Conservation (phyloP, 1,140 invertebrate species). For the Plutomurus gul region DNA sequence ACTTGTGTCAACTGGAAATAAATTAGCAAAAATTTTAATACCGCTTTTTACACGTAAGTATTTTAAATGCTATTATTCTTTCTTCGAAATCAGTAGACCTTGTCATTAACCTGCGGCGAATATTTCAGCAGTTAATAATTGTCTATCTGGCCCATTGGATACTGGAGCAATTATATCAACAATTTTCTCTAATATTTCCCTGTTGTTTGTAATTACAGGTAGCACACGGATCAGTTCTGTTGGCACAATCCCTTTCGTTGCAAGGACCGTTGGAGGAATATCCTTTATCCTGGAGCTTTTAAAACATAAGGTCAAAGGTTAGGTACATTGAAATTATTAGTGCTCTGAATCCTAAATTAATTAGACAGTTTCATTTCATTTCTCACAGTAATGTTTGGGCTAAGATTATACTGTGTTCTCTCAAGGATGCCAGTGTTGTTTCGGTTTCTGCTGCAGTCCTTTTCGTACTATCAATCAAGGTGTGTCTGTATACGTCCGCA, state of each 20-base stretch:
- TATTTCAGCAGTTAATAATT: neutral
- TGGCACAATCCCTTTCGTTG: neutral
- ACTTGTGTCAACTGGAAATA: too few species aligned
- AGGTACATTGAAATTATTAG: neutral
- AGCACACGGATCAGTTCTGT: neutral
- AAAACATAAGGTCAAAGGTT: neutral
- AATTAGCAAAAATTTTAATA: too few species aligned
- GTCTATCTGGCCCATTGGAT: neutral
- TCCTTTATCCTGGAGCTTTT: neutral
- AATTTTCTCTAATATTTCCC: neutral
- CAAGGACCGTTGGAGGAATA: neutral
- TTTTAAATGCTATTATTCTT: too few species aligned
- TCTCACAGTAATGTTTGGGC: neutral
- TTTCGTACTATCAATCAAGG: neutral
- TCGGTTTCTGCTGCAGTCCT: neutral
- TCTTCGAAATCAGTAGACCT: neutral
- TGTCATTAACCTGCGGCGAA: neutral
- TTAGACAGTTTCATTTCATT: neutral
- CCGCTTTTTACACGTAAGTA: too few species aligned
- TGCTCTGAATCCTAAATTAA: neutral
- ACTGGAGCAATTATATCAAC: neutral
- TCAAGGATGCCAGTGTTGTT: neutral
- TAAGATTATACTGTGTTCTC: neutral
- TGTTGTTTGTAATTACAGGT: neutral
- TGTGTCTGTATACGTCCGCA: too few species aligned